phyloP scores from a whole-genome alignment of 2,113 vertebrate species.

The Catharus bicknelli region DNA sequence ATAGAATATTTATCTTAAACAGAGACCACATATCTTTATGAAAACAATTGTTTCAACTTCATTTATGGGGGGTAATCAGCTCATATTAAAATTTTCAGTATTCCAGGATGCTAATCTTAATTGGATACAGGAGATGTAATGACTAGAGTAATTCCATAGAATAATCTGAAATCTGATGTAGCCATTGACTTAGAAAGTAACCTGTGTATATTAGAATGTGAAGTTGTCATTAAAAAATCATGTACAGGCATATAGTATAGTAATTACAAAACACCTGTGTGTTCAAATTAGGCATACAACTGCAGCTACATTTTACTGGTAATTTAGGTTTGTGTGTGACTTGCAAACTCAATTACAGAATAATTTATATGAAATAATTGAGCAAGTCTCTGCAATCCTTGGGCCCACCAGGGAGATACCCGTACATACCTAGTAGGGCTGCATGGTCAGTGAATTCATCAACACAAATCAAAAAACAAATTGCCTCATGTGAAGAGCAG shows the following conservation, averaged over 20 bases:
- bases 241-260: neutral
- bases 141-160: neutral
- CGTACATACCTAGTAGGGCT: neutral
- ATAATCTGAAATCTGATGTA: constrained; percentile 26
- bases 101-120: constrained; percentile 32
- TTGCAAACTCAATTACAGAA: neutral
- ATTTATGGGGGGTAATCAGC: constrained; percentile 46
- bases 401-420: neutral
- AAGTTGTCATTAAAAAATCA: neutral
- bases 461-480: neutral
- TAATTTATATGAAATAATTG: neutral
- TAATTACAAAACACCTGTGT: neutral
- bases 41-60: constrained; percentile 55
- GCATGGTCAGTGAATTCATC: neutral
- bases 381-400: neutral
- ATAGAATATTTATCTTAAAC: constrained; percentile 64
- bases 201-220: neutral
- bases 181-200: neutral
- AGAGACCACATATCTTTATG: constrained; percentile 52
- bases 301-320: neutral
- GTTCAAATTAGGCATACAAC: neutral
- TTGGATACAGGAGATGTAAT: constrained; percentile 17
- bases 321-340: neutral
- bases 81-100: constrained; percentile 34
- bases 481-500: neutral